Evolutionary conservation across 2,113 vertebrate genomes (phyloP).

Genomic region (Ammodytes dubius): DNA sequence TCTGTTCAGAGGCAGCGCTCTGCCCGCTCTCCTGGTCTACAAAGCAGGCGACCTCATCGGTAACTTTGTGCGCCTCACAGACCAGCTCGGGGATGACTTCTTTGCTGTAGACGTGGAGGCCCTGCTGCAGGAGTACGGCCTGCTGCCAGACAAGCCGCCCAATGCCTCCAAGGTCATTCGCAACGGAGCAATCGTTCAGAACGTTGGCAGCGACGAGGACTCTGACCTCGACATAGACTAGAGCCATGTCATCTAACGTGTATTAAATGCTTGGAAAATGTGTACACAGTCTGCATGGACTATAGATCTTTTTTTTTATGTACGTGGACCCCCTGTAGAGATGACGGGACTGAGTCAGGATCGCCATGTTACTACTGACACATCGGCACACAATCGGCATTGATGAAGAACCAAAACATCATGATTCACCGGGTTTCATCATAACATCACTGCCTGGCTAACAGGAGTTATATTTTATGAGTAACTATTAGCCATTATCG

Average conservation of each 20-base stretch:
- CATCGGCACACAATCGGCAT: slow-evolving; percentile 12
- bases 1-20: slow-evolving; percentile 91
- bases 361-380: slow-evolving; percentile 9
- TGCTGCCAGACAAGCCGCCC: slow-evolving; percentile 92
- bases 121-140: slow-evolving; percentile 94
- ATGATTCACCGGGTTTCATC: not conserved
- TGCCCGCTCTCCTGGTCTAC: slow-evolving; percentile 95
- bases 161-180: slow-evolving; percentile 84
- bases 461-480: slow-evolving; percentile 38
- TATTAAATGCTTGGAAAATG: slow-evolving; percentile 21
- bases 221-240: slow-evolving; percentile 97
- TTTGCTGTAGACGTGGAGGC: slow-evolving; percentile 96
- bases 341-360: slow-evolving; percentile 29
- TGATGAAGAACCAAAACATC: slow-evolving; percentile 40
- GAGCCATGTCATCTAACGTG: slow-evolving; percentile 6
- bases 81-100: slow-evolving; percentile 98
- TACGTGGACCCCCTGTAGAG: slow-evolving; percentile 32
- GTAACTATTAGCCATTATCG: slow-evolving; percentile 21
- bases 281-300: slow-evolving; percentile 51
- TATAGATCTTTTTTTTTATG: slow-evolving; percentile 24
- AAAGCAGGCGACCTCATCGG: slow-evolving; percentile 95
- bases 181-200: slow-evolving; percentile 84
- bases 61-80: slow-evolving; percentile 97
- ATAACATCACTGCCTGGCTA: slow-evolving; percentile 43
- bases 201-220: slow-evolving; percentile 88